Conservation (phyloP, 2,797 vertebrate genomes). For the Rhyacichthys aspro region DNA sequence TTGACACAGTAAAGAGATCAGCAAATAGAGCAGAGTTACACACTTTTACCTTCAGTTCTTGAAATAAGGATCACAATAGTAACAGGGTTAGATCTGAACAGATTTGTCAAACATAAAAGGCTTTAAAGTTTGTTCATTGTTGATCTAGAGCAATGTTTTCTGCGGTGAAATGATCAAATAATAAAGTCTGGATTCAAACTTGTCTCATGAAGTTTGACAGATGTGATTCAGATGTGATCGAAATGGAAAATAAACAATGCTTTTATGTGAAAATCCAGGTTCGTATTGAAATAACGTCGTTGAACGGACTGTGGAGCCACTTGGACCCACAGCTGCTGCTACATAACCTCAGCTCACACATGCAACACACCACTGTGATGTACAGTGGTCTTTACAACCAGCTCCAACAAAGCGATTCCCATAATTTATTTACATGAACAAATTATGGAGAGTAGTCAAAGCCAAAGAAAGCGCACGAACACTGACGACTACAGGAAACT, state of each 20-base stretch:
- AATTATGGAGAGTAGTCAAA: conserved; percentile 61
- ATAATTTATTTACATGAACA: conserved; percentile 68
- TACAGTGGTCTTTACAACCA: conserved; percentile 2
- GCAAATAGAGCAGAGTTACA: not conserved
- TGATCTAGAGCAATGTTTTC: too few relatives aligned
- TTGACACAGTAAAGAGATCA: not conserved
- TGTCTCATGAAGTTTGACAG: not conserved
- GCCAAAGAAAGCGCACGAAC: conserved; percentile 46
- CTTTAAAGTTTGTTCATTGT: too few relatives aligned
- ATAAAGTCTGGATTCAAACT: too few relatives aligned
- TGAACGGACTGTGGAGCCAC: too few relatives aligned
- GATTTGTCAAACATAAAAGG: not conserved
- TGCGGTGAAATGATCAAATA: too few relatives aligned
- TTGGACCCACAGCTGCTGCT: too few relatives aligned
- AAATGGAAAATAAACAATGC: too few relatives aligned
- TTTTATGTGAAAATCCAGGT: too few relatives aligned
- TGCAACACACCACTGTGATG: not conserved
- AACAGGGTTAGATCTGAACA: not conserved
- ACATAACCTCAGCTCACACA: not conserved
- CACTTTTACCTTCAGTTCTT: not conserved
- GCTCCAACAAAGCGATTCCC: conserved; percentile 21
- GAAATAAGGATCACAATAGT: not conserved
- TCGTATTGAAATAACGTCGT: too few relatives aligned
- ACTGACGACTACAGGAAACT: conserved; percentile 38
- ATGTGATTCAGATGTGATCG: not conserved